phyloP scores from a whole-genome alignment of 2,797 vertebrate species.

The Nothura maculosa region DNA sequence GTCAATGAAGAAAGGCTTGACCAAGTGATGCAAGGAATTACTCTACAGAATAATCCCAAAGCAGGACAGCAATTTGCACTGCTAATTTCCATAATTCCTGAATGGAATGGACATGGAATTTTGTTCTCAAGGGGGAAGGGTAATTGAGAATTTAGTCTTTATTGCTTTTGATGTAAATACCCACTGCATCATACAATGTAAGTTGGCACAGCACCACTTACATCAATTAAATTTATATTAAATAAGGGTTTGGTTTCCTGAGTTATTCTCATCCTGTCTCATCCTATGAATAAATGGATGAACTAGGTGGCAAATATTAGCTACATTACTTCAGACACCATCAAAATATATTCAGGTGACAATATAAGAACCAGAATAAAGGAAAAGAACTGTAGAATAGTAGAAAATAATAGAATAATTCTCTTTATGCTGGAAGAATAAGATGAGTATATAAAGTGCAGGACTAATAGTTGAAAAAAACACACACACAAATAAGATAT shows the following conservation, averaged over 20 bases:
- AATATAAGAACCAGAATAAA: neutral
- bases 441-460: neutral
- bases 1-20: neutral
- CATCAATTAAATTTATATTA: neutral
- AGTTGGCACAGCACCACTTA: neutral
- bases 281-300: neutral
- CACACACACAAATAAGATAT: neutral
- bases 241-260: neutral
- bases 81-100: neutral
- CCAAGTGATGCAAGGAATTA: neutral
- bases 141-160: neutral
- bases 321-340: neutral
- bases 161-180: neutral
- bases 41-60: neutral
- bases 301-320: neutral
- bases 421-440: neutral
- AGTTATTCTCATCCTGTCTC: neutral
- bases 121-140: neutral
- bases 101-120: neutral
- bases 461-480: neutral
- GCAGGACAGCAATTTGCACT: neutral
- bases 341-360: neutral
- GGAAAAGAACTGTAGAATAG: neutral
- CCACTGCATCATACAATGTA: neutral
- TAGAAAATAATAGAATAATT: neutral